These are phyloP conservation scores for Anhinga rufa DNA, from an alignment of 2,113 vertebrate genomes.

Conservation along the genomic window DNA sequence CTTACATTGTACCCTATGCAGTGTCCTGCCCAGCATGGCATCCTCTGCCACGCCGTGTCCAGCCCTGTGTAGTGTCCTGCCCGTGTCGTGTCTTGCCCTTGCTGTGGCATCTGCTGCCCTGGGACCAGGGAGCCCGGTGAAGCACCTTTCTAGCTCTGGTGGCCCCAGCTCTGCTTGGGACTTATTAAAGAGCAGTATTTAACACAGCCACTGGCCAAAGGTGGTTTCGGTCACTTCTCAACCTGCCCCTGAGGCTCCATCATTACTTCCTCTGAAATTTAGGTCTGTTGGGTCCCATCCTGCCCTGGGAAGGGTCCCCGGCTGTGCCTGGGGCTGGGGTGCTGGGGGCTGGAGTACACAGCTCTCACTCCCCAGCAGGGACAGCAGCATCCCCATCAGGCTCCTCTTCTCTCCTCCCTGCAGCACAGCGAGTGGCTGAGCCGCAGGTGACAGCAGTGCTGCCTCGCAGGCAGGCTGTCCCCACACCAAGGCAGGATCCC, in stretches of 20 bases:
- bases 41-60: not conserved
- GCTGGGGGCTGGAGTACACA: not conserved
- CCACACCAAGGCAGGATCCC: rapidly evolving
- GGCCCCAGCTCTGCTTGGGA: not conserved
- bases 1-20: not conserved
- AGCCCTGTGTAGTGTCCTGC: not conserved
- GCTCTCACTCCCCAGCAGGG: not conserved
- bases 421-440: not conserved
- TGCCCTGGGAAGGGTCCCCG: not conserved
- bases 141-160: not conserved
- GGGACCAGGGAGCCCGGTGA: rapidly evolving
- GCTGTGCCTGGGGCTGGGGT: not conserved
- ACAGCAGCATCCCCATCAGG: too few species aligned
- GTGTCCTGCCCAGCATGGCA: too few species aligned
- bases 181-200: not conserved
- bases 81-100: not conserved
- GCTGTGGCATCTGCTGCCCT: not conserved
- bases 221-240: not conserved
- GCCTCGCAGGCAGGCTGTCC: not conserved
- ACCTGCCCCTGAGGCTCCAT: not conserved
- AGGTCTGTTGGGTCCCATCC: not conserved
- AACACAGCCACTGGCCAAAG: not conserved
- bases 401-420: not conserved
- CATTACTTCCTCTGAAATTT: not conserved
- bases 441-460: not conserved